phyloP scores from a whole-genome alignment of 23 tunicate species.

The Clavelina lepadiformis region DNA sequence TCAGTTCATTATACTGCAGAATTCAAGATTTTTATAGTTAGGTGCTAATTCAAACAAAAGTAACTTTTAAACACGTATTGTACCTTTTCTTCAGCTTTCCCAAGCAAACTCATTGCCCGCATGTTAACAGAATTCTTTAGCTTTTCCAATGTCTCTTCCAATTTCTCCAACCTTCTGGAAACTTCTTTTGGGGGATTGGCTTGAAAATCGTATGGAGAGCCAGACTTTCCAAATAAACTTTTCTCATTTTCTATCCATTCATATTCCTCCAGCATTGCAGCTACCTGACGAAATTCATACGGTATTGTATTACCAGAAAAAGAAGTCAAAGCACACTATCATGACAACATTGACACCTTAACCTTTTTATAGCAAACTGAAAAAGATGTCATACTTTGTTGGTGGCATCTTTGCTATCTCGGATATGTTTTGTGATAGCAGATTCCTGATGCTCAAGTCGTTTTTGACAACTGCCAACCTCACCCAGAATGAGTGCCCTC shows the following conservation, averaged over 20 bases:
- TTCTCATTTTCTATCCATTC: slow-evolving; percentile 85
- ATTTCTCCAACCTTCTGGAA: slow-evolving; percentile 50
- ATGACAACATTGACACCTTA: too few species aligned
- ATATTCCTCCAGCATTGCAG: slow-evolving; percentile 45
- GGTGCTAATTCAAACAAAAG: background rate
- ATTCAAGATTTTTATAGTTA: background rate
- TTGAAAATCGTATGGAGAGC: slow-evolving; percentile 75
- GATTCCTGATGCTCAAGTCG: slow-evolving; percentile 27
- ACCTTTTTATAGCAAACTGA: too few species aligned
- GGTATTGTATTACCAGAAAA: background rate
- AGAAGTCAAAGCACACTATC: background rate
- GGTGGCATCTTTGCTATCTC: slow-evolving; percentile 59
- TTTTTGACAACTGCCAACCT: slow-evolving; percentile 8
- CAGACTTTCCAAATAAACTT: slow-evolving; percentile 47
- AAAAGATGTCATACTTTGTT: slow-evolving; percentile 56
- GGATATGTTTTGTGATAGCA: slow-evolving; percentile 51
- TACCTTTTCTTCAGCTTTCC: slow-evolving; percentile 82
- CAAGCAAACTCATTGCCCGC: slow-evolving; percentile 88
- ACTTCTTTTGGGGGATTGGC: slow-evolving; percentile 77
- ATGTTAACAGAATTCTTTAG: slow-evolving; percentile 80
- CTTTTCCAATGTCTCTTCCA: slow-evolving; percentile 60
- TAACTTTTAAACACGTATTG: background rate
- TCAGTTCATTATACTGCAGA: slow-evolving; percentile 61
- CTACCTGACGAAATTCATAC: slow-evolving; percentile 9
- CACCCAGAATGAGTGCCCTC: background rate